Base-by-base conservation (phyloP, 2,888 invertebrate species). In the Brachynemurus nebulosus region DNA sequence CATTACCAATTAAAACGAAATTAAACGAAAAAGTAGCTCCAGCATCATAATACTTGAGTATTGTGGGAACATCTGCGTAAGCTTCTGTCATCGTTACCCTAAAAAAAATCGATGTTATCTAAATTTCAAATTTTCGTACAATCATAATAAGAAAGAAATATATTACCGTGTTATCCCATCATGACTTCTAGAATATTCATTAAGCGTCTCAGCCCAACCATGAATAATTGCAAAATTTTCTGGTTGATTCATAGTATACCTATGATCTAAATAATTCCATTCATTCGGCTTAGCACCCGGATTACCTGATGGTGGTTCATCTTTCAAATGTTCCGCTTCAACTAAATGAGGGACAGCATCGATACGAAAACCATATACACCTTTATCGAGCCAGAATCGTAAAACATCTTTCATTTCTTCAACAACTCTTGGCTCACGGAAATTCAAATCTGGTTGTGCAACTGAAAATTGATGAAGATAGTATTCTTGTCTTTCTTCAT, bases 361-460 rank as follows among this genome's bases (percentile, higher is more conserved):
- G 27, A 93, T 71, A 52, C 91, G 76, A 56, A 93, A 89, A 1
- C 93, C 95, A 56, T 86, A 83, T 0, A 91, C 76, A 1, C 90
- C 91, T 53, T 77, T 76, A 42, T 79, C 76, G 40, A 93, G 58
- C 92, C 92, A 93, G 56, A 78, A 88, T 51, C 67, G 69, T 16
- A 91, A 58, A 1, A 80, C 68, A 11, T 73, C 71, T 79, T 79
- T 74, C 64, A 85, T 75, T 55, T 77, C 76, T 42, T 74, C 62
- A 3, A 77, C 66, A 5, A 92, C 75, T 5, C 67, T 67, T 0
- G 78, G 72, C 61, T 84, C 82, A 35, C 80, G 68, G 53, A 71
- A 82, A 62, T 92, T 90, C 2, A 92, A 67, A 61, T 92, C 90
- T 0, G 91, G 86, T 53, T 86, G 81, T 16, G 72, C 65, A 11